A percentile compares a stretch with the other conserved stretches of the same genome.
Conservation (phyloP, 1,140 invertebrate genomes). For the Idris sp. region DNA sequence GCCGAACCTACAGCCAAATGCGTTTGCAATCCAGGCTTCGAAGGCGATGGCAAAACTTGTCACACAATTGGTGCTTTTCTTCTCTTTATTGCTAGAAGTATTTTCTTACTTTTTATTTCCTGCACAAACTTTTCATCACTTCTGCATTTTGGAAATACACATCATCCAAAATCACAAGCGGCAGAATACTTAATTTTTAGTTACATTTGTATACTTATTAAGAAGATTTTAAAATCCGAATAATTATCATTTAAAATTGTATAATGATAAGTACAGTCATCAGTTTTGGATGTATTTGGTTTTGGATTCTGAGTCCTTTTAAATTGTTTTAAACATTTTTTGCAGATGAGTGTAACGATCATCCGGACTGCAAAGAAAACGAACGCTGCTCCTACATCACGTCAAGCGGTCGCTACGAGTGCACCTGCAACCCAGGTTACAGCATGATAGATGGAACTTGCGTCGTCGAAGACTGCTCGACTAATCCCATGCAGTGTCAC, state of each 20-base stretch:
- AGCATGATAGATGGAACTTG: conserved; percentile 79
- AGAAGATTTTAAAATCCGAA: no score
- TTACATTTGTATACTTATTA: no score
- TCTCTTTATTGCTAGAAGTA: conserved; percentile 25
- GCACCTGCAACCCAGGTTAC: conserved; percentile 83
- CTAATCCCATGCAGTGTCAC: conserved; percentile 80
- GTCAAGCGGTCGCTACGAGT: conserved; percentile 80
- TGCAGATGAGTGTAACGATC: conserved; percentile 81
- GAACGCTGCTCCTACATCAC: conserved; percentile 86
- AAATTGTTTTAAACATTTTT: not conserved
- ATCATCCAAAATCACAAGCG: no score
- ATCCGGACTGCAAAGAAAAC: conserved; percentile 85
- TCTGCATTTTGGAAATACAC: no score
- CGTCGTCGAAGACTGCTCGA: conserved; percentile 76
- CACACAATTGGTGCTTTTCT: conserved; percentile 78
- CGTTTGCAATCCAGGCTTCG: conserved; percentile 87
- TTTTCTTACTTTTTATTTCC: conserved; percentile 17
- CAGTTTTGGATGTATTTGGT: no score
- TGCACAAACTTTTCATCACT: no score
- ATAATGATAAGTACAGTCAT: no score
- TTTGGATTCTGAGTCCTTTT: no score
- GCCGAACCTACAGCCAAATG: conserved; percentile 84
- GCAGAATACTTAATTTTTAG: no score
- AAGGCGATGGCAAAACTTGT: conserved; percentile 88
- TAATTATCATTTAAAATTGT: no score